A percentile compares a stretch with the other conserved stretches of the same genome.
phyloP scores from a whole-genome alignment of 2,888 invertebrate species.

The Amblyjoppa fuscipennis region DNA sequence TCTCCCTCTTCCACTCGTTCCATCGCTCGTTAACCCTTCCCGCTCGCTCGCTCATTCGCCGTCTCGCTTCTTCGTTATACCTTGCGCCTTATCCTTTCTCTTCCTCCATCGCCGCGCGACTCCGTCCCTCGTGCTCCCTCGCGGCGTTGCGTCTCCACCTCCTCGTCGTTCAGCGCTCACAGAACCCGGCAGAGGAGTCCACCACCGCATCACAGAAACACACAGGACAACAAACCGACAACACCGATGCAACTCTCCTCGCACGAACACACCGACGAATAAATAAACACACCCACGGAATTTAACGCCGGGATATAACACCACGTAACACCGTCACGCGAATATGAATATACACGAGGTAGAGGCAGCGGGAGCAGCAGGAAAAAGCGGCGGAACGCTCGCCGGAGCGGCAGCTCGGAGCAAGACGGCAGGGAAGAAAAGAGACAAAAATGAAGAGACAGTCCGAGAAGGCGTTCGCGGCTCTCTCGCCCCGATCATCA shows the following conservation, averaged over 20 bases:
- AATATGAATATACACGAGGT: conserved; percentile 55
- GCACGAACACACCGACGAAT: conserved; percentile 54
- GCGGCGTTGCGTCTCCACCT: conserved; percentile 29
- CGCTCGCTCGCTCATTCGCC: conserved; percentile 13
- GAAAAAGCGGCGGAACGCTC: conserved; percentile 36
- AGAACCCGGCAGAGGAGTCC: conserved; percentile 53
- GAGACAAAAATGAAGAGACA: conserved; percentile 18
- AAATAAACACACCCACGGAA: conserved; percentile 68
- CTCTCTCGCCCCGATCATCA: conserved; percentile 1
- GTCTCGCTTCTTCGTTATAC: conserved; percentile 9
- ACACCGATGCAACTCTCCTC: conserved; percentile 32
- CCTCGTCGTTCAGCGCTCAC: conserved; percentile 47
- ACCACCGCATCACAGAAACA: conserved; percentile 46
- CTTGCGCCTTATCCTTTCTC: conserved; percentile 22
- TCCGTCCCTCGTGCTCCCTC: conserved; percentile 51
- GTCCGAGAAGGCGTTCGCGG: conserved; percentile 6
- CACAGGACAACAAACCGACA: neutral
- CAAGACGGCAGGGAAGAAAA: conserved; percentile 17
- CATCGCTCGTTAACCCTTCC: conserved; percentile 37
- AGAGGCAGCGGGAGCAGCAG: conserved; percentile 35
- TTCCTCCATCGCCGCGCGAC: conserved; percentile 36
- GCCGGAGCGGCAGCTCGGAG: conserved; percentile 16
- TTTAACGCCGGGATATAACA: conserved; percentile 59
- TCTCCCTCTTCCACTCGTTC: conserved; percentile 47
- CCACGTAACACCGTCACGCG: conserved; percentile 62